Conservation (phyloP, 2,113 vertebrate species). For the Tragelaphus imberbis region DNA sequence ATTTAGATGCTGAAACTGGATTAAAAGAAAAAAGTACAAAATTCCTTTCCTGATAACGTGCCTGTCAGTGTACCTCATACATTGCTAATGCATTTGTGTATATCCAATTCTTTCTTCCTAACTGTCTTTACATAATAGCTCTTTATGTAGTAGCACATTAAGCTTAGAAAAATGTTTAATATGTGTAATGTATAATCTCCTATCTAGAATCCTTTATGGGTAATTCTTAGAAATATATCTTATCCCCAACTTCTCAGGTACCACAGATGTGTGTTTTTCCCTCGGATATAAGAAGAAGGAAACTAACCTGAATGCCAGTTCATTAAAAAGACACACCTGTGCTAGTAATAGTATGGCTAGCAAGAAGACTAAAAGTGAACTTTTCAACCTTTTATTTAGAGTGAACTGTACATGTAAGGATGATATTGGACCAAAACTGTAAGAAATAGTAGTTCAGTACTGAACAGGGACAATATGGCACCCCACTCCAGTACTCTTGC, state of each 20-base stretch:
- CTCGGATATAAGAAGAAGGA: neutral
- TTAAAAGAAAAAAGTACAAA: constrained; percentile 17
- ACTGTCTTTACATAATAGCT: constrained; percentile 9
- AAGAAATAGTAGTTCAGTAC: neutral
- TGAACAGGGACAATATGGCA: neutral
- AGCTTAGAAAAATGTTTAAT: constrained; percentile 40
- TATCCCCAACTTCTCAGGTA: neutral
- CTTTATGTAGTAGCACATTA: neutral
- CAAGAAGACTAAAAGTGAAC: neutral
- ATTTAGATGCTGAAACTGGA: constrained; percentile 34
- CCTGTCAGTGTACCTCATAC: neutral
- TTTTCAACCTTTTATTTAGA: neutral
- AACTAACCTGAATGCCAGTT: neutral
- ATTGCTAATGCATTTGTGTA: neutral
- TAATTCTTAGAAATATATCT: constrained; percentile 38
- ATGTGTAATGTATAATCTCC: neutral
- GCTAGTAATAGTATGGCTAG: neutral
- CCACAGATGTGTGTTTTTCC: neutral
- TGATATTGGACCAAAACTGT: neutral
- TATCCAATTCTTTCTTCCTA: constrained; percentile 46
- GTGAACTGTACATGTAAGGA: neutral
- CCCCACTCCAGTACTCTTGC: no score
- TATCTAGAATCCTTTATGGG: neutral
- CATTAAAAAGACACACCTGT: constrained; percentile 1
- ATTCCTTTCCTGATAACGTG: neutral